phyloP scores from a whole-genome alignment of 92 coral and sea anemone genomes.

The Heteractis magnifica region DNA sequence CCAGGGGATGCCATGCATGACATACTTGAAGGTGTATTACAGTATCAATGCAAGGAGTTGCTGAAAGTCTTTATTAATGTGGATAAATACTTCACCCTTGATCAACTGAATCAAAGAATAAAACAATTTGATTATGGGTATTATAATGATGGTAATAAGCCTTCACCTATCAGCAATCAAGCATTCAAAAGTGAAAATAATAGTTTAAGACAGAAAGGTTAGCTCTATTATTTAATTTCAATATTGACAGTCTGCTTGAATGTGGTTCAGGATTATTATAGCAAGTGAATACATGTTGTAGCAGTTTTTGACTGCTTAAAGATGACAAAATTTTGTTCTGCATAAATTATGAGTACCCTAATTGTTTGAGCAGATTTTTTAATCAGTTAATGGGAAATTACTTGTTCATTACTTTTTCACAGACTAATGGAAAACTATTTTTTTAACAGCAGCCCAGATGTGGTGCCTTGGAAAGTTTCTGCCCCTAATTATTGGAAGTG shows the following conservation, averaged over 20 bases:
- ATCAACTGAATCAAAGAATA: constrained; percentile 48
- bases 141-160: constrained; percentile 60
- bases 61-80: constrained; percentile 44
- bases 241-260: too few relatives aligned
- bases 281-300: too few relatives aligned
- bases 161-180: constrained; percentile 27
- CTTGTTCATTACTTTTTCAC: too few relatives aligned
- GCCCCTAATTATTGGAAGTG: constrained; percentile 32
- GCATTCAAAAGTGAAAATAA: constrained; percentile 43
- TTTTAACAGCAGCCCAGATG: constrained; percentile 39
- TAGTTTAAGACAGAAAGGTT: constrained; percentile 46
- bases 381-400: too few relatives aligned
- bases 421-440: too few relatives aligned
- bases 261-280: too few relatives aligned
- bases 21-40: constrained; percentile 55
- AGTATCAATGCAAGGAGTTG: constrained; percentile 44
- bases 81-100: constrained; percentile 46
- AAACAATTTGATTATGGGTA: constrained; percentile 59
- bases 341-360: too few relatives aligned
- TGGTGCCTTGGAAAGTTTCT: constrained; percentile 40
- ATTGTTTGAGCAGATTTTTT: too few relatives aligned
- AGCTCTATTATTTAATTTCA: not conserved
- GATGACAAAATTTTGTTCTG: too few relatives aligned
- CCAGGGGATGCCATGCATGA: constrained; percentile 80
- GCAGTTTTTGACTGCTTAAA: too few relatives aligned